Evolutionary conservation across 2,888 invertebrate species (phyloP).

Genomic region (Platycheirus albimanus): DNA sequence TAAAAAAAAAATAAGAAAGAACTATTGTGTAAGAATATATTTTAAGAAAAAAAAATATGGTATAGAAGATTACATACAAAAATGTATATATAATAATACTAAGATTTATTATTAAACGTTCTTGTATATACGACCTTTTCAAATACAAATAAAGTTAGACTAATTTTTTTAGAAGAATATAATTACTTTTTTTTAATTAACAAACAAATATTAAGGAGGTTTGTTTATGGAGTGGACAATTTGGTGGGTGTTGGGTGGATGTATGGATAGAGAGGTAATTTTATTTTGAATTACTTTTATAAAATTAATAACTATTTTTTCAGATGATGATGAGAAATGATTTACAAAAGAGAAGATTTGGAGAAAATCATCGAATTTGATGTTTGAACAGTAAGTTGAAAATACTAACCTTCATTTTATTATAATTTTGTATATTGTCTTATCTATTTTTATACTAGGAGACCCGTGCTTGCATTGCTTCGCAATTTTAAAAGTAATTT

Average conservation of each 20-base stretch:
- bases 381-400: too few relatives aligned
- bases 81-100: constrained; percentile 49
- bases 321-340: too few relatives aligned
- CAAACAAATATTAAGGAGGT: not conserved
- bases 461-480: too few relatives aligned
- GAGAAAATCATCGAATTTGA: too few relatives aligned
- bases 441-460: too few relatives aligned
- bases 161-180: constrained; percentile 74
- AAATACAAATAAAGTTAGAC: constrained; percentile 75
- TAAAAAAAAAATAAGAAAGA: too few relatives aligned
- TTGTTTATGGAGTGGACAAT: not conserved
- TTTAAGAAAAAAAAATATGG: constrained; percentile 45
- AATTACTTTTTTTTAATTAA: constrained; percentile 38
- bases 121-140: constrained; percentile 72
- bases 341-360: too few relatives aligned
- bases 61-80: constrained; percentile 54
- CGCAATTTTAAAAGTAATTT: too few relatives aligned
- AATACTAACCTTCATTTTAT: too few relatives aligned
- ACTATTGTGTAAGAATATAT: constrained; percentile 63
- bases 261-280: constrained; percentile 47
- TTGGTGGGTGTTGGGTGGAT: not conserved
- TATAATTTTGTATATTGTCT: too few relatives aligned
- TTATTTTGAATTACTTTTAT: not conserved
- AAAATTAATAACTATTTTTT: constrained; percentile 1
- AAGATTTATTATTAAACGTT: constrained; percentile 71